Evolutionary conservation across 1,140 invertebrate species (phyloP).

Genomic region (Bombus haemorrhoidalis): DNA sequence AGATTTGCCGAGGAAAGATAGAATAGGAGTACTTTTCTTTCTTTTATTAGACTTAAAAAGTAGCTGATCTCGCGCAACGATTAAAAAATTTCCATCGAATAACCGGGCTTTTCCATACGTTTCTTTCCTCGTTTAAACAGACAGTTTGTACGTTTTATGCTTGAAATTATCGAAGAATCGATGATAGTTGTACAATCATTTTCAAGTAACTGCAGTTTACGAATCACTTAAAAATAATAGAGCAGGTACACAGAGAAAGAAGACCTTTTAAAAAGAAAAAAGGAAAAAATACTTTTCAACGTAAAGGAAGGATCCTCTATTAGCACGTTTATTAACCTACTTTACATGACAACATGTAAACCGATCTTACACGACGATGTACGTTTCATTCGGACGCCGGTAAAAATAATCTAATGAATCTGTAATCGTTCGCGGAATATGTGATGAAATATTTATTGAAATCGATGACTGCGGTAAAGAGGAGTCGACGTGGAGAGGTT

Average conservation of each 20-base stretch:
- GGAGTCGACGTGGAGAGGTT: too few relatives aligned
- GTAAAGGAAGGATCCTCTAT: neutral
- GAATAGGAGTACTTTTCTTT: too few relatives aligned
- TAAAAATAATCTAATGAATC: conserved; percentile 31
- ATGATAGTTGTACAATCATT: neutral
- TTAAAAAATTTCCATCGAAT: neutral
- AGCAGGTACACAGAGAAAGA: too few relatives aligned
- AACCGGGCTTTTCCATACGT: too few relatives aligned
- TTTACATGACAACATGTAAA: conserved; percentile 4
- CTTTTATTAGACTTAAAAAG: too few relatives aligned
- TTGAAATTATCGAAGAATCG: too few relatives aligned
- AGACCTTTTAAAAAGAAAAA: neutral
- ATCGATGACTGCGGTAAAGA: too few relatives aligned
- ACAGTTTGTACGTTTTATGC: neutral
- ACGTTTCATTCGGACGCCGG: neutral
- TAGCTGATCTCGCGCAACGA: too few relatives aligned
- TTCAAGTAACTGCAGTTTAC: neutral
- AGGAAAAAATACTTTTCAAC: neutral
- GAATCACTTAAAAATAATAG: neutral
- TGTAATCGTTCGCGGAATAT: neutral
- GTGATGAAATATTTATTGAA: conserved; percentile 14
- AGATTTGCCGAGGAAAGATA: too few relatives aligned
- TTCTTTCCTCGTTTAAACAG: accelerated
- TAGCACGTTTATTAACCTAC: conserved; percentile 14
- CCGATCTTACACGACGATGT: neutral